Evolutionary conservation across 2,888 invertebrate genomes (phyloP), one percentile per base, ranked within the genome.

Genomic region (Mallateleia sp.): DNA sequence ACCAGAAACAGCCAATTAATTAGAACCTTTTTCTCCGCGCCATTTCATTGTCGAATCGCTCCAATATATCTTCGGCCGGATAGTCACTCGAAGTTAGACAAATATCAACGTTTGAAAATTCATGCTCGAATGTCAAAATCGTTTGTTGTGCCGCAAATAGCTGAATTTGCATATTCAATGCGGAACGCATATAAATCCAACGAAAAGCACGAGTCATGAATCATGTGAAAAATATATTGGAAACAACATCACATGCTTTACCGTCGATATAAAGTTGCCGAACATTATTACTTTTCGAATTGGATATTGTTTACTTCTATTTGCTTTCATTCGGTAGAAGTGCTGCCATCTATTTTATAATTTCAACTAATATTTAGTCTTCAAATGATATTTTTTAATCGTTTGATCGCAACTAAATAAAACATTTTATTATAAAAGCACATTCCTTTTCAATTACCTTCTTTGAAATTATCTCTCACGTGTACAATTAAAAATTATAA

Each of bases 111-210:
- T 50, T 84, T 58, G 83, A 69, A 84, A 84, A 84, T 84, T 62
- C 78, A 78, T 84, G 66, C 24, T 18, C 58, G 58, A 47, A 42
- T 84, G 77, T 84, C 83, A 84, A 84, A 84, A 84, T 72, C 83
- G 83, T 78, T 84, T 78, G 83, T 83, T 83, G 77, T n/a, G 72
- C 58, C 32, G 42, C 77, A 84, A 84, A 84, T 78, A 84, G 77
- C 66, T 78, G 72, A 64, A 84, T 84, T 84, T 84, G 78, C 83
- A 84, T 84, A 84, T 84, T 84, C 83, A 71, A 78, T 72, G 78
- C 56, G 58, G 64, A 56, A 42, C 64, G 83, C 83, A 42, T 72
- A 78, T 78, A 84, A 84, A 84, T 84, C 69, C 47, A 67, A 18
- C 42, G 60, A 72, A 75, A 69, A 75, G 47, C 80, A 56, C 34